Percentiles rank a stretch among this genome's conserved stretches.
phyloP scores from a whole-genome alignment of 2,113 vertebrate species.

The Bubalus kerabau region DNA sequence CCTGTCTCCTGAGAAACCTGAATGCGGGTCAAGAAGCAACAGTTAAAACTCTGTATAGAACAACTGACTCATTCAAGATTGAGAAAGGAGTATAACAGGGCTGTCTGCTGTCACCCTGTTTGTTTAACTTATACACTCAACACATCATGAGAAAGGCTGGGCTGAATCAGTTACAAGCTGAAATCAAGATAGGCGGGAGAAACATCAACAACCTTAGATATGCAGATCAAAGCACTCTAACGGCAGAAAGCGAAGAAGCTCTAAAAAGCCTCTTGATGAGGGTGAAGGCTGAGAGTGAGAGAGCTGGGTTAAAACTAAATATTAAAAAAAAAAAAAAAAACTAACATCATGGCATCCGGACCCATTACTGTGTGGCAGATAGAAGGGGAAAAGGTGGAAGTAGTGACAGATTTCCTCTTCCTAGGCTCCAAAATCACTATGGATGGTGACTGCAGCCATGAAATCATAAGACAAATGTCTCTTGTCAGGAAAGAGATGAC shows the following conservation, averaged over 20 bases:
- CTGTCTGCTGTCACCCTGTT: not conserved
- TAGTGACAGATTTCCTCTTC: not conserved
- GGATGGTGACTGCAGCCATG: not conserved
- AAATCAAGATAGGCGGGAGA: not conserved
- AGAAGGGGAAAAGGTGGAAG: not conserved
- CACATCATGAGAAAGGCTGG: not conserved
- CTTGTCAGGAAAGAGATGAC: not conserved
- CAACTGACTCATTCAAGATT: not conserved
- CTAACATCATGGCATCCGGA: not conserved
- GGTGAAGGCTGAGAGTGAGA: not conserved
- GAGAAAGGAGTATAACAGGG: not conserved
- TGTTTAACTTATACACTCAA: not conserved
- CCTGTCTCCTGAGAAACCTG: not conserved
- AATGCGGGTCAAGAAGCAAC: not conserved
- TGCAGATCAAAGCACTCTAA: not conserved
- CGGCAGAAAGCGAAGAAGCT: rapidly evolving
- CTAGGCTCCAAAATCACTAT: not conserved
- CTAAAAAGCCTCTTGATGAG: not conserved
- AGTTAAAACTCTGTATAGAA: not conserved
- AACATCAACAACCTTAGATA: not conserved
- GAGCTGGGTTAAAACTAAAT: not conserved
- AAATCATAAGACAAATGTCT: not conserved
- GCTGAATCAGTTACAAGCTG: not conserved
- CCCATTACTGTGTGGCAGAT: not conserved
- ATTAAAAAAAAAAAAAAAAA: not conserved